phyloP scores from a whole-genome alignment of 2,797 vertebrate species.

The Linurgus olivaceus region DNA sequence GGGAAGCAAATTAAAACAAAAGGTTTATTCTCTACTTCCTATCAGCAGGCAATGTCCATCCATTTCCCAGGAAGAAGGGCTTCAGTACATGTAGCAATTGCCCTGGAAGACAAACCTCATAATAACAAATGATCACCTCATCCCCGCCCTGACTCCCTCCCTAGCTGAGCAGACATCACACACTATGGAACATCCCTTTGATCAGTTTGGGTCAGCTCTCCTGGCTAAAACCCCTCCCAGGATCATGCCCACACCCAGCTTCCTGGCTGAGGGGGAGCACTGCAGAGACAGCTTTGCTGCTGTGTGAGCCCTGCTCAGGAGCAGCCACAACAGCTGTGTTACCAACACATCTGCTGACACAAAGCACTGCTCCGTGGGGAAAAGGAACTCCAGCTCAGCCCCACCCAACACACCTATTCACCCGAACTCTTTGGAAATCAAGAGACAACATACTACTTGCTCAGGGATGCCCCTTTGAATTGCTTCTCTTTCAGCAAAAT shows the following conservation, averaged over 20 bases:
- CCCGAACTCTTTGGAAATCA: background rate
- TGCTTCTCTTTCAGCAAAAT: background rate
- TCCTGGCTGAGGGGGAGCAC: accelerated
- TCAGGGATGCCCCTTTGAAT: background rate
- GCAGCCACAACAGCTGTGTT: background rate
- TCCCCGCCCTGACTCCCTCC: background rate
- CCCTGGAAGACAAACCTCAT: background rate
- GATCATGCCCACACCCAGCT: background rate
- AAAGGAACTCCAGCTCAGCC: background rate
- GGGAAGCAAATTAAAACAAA: background rate
- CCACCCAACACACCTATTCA: background rate
- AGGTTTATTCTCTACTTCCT: background rate
- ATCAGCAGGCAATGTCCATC: background rate
- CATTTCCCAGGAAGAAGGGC: background rate
- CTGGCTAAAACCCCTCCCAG: background rate
- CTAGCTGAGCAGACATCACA: background rate
- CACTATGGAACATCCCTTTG: background rate
- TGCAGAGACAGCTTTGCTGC: background rate
- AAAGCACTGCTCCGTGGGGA: background rate
- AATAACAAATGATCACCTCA: background rate
- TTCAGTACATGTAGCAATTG: accelerated
- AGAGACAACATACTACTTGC: background rate
- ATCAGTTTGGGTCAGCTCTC: background rate
- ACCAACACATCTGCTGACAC: background rate
- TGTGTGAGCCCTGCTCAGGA: background rate